These are phyloP conservation scores for Nasonia giraulti DNA, from an alignment of 1,140 invertebrate genomes.

Conservation along the genomic window DNA sequence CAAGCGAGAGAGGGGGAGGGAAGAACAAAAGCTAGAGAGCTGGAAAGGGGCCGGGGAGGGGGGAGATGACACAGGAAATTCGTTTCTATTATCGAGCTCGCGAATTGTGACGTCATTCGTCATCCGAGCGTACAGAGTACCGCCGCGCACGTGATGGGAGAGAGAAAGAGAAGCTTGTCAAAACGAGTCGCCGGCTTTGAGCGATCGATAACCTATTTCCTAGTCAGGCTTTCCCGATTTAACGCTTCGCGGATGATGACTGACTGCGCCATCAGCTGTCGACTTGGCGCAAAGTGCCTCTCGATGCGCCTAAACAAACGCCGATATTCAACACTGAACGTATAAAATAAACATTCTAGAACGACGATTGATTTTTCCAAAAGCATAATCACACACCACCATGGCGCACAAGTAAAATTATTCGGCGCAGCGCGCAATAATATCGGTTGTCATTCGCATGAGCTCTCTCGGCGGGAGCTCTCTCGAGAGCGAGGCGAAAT, in stretches of 20 bases:
- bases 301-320: not conserved
- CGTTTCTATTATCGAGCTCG: constrained; percentile 60
- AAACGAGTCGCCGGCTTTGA: constrained; percentile 55
- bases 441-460: constrained; percentile 10
- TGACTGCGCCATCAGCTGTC: constrained; percentile 30
- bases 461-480: not conserved
- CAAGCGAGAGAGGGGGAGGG: not conserved
- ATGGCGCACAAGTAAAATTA: constrained; percentile 4
- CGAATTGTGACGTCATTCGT: constrained; percentile 54
- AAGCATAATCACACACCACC: too few species aligned
- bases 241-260: constrained; percentile 52
- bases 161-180: constrained; percentile 49
- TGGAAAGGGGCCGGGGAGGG: constrained; percentile 36
- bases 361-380: too few species aligned
- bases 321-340: not conserved
- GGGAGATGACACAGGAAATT: constrained; percentile 62
- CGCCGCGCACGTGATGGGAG: not conserved
- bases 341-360: too few species aligned
- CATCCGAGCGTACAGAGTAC: not conserved
- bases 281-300: constrained; percentile 5
- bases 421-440: not conserved
- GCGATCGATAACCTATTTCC: constrained; percentile 68
- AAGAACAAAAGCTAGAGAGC: constrained; percentile 48
- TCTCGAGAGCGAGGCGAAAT: not conserved
- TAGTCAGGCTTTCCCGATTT: constrained; percentile 60